Conservation (phyloP, 2,797 vertebrate species). For the Eutrigla gurnardus region DNA sequence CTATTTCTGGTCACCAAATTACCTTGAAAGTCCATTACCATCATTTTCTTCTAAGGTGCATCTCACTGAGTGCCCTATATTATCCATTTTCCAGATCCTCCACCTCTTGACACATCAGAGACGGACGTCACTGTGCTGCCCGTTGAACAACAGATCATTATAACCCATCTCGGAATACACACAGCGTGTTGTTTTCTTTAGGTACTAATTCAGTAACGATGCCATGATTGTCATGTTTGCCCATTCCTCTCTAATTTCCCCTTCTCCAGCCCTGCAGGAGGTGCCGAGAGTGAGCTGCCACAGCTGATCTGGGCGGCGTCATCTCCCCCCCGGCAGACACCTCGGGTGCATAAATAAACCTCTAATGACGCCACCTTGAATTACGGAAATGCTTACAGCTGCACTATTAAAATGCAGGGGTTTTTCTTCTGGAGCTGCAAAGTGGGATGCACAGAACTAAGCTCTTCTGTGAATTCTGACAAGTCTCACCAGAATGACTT, state of each 20-base stretch:
- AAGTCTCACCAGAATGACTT: constrained; percentile 74
- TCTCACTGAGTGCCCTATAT: constrained; percentile 30
- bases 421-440: constrained; percentile 60
- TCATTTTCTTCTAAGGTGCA: constrained; percentile 9
- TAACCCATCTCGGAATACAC: constrained; percentile 44
- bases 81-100: constrained; percentile 21
- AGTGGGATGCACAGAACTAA: constrained; percentile 59
- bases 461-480: constrained; percentile 75
- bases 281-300: constrained; percentile 72
- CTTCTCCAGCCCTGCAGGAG: constrained; percentile 74
- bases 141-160: constrained; percentile 34
- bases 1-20: constrained; percentile 19
- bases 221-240: constrained; percentile 82
- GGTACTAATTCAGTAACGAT: constrained; percentile 75
- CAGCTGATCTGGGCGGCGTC: constrained; percentile 74
- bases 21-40: constrained; percentile 44
- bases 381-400: constrained; percentile 82
- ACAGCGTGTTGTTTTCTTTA: constrained; percentile 69
- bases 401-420: constrained; percentile 79
- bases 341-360: constrained; percentile 81
- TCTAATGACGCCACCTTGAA: constrained; percentile 84
- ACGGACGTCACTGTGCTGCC: constrained; percentile 9
- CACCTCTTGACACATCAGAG: constrained; percentile 32
- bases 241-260: constrained; percentile 78
- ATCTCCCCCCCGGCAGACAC: constrained; percentile 67